phyloP scores from a whole-genome alignment of 2,113 vertebrate species.

The Scolopax mira region DNA sequence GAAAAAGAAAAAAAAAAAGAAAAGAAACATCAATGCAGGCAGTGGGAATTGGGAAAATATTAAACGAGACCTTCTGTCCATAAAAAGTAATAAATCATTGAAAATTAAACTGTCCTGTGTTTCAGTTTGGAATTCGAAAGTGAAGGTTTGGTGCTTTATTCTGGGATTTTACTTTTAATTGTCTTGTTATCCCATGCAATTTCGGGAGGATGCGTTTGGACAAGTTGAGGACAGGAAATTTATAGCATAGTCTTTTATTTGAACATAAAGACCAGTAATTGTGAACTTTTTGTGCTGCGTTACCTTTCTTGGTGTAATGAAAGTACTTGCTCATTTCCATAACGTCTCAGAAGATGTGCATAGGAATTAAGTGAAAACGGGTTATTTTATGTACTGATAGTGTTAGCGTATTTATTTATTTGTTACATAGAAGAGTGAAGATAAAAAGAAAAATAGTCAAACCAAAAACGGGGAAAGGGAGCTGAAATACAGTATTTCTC shows the following conservation, averaged over 20 bases:
- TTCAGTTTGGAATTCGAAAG: slow-evolving; percentile 73
- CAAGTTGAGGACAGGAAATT: slow-evolving; percentile 45
- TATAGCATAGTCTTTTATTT: slow-evolving; percentile 34
- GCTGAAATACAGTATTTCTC: not conserved
- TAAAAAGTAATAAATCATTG: slow-evolving; percentile 72
- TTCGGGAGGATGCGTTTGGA: slow-evolving; percentile 45
- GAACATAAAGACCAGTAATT: slow-evolving; percentile 28
- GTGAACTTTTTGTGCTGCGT: slow-evolving; percentile 62
- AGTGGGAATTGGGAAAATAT: slow-evolving; percentile 65
- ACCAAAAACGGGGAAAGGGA: slow-evolving; percentile 60
- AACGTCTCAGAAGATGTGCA: slow-evolving; percentile 64
- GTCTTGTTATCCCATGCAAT: slow-evolving; percentile 22
- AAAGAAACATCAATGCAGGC: not conserved
- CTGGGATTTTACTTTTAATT: slow-evolving; percentile 35
- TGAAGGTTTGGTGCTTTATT: slow-evolving; percentile 72
- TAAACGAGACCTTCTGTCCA: slow-evolving; percentile 72
- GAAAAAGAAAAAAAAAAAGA: not conserved
- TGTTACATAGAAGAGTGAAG: slow-evolving; percentile 48
- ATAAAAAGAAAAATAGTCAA: slow-evolving; percentile 57
- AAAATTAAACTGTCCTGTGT: slow-evolving; percentile 71
- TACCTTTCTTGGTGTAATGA: slow-evolving; percentile 58
- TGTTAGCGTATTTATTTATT: slow-evolving; percentile 81
- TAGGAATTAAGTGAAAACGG: slow-evolving; percentile 73
- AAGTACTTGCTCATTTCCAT: slow-evolving; percentile 44
- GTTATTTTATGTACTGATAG: slow-evolving; percentile 74